Base-by-base conservation (phyloP, 1,140 invertebrate genomes). In the Prorops nasuta region DNA sequence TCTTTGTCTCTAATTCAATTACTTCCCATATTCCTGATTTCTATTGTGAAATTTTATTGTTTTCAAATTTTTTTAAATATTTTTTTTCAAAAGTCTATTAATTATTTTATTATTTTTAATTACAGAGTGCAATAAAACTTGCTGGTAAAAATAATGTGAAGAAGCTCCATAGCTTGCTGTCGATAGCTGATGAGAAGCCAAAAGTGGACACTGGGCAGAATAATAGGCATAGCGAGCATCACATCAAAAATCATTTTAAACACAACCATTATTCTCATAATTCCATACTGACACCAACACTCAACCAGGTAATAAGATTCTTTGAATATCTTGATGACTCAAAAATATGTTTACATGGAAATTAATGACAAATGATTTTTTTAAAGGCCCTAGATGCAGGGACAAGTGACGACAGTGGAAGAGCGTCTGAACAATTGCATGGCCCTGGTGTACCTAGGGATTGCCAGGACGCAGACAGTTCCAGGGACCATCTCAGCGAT, bases 401-500 rank as follows among this genome's bases (percentile, higher is more conserved):
- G 58, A 88, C 86, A 65, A 87, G 86, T 69, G 86, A 88, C 79
- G 86, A 88, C 74, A 89, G 86, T 77, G 86, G 86, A 61, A 78
- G 86, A 74, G 86, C 86, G 63, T 88, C 86, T 51, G 86, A 86
- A 79, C 81, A 86, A 67, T 80, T 88, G 65, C 86, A 86, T 59
- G 84, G 84, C 64, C 86, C 86, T 70, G 86, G 86, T 54, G 82
- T 86, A 72, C 85, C 84, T 46, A 80, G 86, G 62, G 75, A 77
- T 66, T 71, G 73, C 67, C 75, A 77, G 69, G 85, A 88, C 73
- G 84, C 86, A 57, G 86, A 88, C 74, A 88, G 86, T 78, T 88
- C 86, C 62, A 85, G 86, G 78, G 86, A 88, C 76, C 83, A 86
- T 71, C 83, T 88, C 66, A 88, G 86, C 79, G 87, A 89, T 81